phyloP scores from a whole-genome alignment of 1,140 invertebrate species.

The Venturia canescens region DNA sequence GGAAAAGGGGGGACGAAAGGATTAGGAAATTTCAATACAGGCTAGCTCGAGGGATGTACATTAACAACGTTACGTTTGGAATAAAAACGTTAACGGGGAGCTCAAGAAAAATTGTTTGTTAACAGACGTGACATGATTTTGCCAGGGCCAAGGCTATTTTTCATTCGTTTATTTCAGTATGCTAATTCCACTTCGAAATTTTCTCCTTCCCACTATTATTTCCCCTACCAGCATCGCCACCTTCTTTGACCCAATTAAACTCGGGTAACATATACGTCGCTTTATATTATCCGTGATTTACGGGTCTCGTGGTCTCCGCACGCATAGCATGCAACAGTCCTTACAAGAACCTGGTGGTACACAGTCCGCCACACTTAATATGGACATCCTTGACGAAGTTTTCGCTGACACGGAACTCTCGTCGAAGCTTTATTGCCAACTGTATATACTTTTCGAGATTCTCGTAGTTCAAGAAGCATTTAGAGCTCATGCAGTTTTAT shows the following conservation, averaged over 20 bases:
- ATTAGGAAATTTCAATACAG: too few species aligned
- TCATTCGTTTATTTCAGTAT: neutral
- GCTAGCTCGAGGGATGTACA: too few species aligned
- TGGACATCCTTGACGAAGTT: constrained; percentile 35
- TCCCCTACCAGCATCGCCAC: neutral
- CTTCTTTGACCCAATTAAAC: constrained; percentile 24
- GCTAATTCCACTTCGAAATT: constrained; percentile 25
- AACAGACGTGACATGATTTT: neutral
- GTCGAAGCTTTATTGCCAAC: neutral
- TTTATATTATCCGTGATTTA: constrained; percentile 56
- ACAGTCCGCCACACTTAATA: constrained; percentile 23
- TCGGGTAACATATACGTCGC: constrained; percentile 16
- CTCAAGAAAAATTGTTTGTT: neutral
- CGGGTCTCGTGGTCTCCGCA: constrained; percentile 48
- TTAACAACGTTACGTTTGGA: neutral
- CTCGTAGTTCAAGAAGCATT: neutral
- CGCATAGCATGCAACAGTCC: constrained; percentile 53
- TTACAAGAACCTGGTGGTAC: constrained; percentile 1
- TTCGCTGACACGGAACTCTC: constrained; percentile 8
- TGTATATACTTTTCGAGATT: neutral
- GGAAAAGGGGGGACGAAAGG: too few species aligned
- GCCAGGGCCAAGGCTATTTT: neutral
- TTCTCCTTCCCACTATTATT: neutral
- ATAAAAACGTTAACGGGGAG: neutral
- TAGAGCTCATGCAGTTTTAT: neutral